phyloP scores from a whole-genome alignment of 2,797 vertebrate species.

The Antennarius maculatus region DNA sequence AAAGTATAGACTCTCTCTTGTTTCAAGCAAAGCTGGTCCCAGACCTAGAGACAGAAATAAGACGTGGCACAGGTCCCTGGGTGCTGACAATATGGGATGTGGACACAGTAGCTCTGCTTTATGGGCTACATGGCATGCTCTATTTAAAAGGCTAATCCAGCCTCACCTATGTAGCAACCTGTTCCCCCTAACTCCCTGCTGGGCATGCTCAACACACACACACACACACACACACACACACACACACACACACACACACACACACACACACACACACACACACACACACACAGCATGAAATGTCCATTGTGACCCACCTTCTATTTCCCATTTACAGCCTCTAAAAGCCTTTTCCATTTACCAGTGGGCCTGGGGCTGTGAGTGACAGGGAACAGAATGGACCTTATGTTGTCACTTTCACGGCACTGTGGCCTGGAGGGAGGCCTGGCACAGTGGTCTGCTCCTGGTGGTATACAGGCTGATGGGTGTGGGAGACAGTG shows the following conservation, averaged over 20 bases:
- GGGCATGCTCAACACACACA: constrained; percentile 21
- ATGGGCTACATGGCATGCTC: constrained; percentile 30
- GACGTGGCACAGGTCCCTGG: constrained; percentile 2
- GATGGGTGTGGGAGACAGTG: constrained; percentile 19
- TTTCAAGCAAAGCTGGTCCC: constrained; percentile 17
- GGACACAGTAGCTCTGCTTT: constrained; percentile 29
- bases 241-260: constrained; percentile 15
- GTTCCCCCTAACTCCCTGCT: constrained; percentile 35
- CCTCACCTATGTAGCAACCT: constrained; percentile 36
- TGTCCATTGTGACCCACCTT: constrained; percentile 65
- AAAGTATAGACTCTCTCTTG: background rate
- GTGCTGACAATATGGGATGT: constrained; percentile 21
- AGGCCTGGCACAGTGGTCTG: constrained; percentile 72
- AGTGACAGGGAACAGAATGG: constrained; percentile 83
- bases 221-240: constrained; percentile 32
- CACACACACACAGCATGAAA: constrained; percentile 35
- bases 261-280: constrained; percentile 35
- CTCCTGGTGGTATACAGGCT: constrained; percentile 51
- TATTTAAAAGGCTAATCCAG: constrained; percentile 54
- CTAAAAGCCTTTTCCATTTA: constrained; percentile 83
- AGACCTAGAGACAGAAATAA: constrained; percentile 14
- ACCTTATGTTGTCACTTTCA: constrained; percentile 81
- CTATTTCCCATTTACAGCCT: constrained; percentile 75
- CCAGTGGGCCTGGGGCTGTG: constrained; percentile 75
- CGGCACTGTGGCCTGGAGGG: constrained; percentile 72